Evolutionary conservation across 1,140 invertebrate species (phyloP).

Genomic region (Drosophila triauraria): DNA sequence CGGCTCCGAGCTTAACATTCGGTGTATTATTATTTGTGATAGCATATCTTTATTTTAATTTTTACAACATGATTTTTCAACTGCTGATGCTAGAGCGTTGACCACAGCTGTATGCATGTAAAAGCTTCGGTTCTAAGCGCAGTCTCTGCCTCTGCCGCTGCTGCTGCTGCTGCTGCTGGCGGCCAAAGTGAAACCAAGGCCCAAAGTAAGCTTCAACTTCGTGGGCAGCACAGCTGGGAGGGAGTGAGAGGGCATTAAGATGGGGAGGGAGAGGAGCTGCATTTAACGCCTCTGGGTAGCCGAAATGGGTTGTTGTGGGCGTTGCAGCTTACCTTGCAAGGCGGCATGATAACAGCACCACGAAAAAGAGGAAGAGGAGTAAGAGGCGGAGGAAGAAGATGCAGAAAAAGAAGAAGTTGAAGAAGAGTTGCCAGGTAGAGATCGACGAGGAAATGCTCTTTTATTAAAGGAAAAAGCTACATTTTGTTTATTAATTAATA

Average conservation of each 20-base stretch:
- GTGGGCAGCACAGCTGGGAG: conserved; percentile 39
- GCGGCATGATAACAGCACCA: conserved; percentile 48
- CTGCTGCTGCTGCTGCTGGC: conserved; percentile 1
- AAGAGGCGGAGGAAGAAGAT: conserved; percentile 2
- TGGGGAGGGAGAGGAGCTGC: conserved; percentile 19
- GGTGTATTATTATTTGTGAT: too few relatives aligned
- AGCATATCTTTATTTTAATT: too few relatives aligned
- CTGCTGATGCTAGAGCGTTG: background rate
- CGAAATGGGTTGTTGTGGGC: conserved; percentile 59
- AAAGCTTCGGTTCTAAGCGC: conserved; percentile 28
- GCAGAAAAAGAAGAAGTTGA: background rate
- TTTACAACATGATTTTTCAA: too few relatives aligned
- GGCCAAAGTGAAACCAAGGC: conserved; percentile 48
- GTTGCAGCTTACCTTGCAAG: conserved; percentile 50
- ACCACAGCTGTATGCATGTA: conserved; percentile 1
- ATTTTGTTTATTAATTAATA: too few relatives aligned
- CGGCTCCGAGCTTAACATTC: too few relatives aligned
- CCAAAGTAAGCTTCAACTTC: conserved; percentile 38
- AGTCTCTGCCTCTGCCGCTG: background rate
- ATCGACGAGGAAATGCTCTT: conserved; percentile 23
- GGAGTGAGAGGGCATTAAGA: background rate
- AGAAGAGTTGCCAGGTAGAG: background rate
- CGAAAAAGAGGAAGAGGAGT: conserved; percentile 3
- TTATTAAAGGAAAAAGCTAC: background rate
- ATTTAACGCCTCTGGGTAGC: conserved; percentile 54